Base-by-base conservation (phyloP, 2,888 invertebrate genomes). In the Herminia tarsipennalis region DNA sequence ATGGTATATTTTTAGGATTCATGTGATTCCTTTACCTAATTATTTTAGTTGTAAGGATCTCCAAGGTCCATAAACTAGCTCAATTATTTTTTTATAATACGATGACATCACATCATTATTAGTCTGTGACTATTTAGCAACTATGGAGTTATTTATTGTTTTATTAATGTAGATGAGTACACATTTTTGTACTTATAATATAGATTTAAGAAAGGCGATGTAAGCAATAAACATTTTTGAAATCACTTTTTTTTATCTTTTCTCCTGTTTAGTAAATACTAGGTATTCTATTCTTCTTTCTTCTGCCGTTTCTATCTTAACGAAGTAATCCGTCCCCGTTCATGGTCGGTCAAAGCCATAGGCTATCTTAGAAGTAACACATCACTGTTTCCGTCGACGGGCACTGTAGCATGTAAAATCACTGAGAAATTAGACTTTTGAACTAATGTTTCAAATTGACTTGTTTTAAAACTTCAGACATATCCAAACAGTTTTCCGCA, bases 181-280 rank as follows among this genome's bases (percentile, higher is more conserved):
- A 33, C 33, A 8, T 12, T 25, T 43, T 39, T 48, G 42, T 49
- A 37, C 36, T 41, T 48, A 25, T 3, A 1, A 22, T 28, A n/a
- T n/a, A n/a, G 30, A 4, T 20, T n/a, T 20, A 1, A 5, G 32
- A 2, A 1, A 21, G 21, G 13, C 28, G 13, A 13, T 28, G 14
- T 14, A 3, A 16, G 14, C n/a, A 33, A 24, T 34, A 36, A 25
- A 36, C 14, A 12, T 27, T 12, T 25, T 14, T 1, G 16, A 5
- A 30, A 21, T 3, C 8, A 2, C 1, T n/a, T 2, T 5, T 1
- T 6, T 12, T 6, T 10, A n/a, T n/a, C n/a, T n/a, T n/a, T n/a
- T n/a, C n/a, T n/a, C n/a, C n/a, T n/a, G n/a, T n/a, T n/a, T n/a
- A n/a, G n/a, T n/a, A n/a, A n/a, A n/a, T n/a, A n/a, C n/a, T n/a